Conservation (phyloP, 2,797 vertebrate genomes). For the Phrynocephalus forsythii region DNA sequence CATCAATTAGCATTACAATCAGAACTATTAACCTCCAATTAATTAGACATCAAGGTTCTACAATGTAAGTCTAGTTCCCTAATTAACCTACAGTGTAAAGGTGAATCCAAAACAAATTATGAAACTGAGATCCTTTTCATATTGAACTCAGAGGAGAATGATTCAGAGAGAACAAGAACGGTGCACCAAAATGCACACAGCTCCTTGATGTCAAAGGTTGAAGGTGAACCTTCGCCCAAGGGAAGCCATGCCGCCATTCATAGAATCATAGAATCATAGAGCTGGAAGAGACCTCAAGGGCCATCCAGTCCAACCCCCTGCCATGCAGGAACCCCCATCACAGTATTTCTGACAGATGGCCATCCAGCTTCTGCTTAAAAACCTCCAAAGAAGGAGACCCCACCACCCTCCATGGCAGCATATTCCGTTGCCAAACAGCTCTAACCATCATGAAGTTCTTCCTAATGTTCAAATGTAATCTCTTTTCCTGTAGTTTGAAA, state of each 20-base stretch:
- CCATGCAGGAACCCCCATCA: no score
- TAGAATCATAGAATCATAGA: no score
- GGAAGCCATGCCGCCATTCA: accelerated
- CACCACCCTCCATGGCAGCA: no score
- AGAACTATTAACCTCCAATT: slow-evolving; percentile 71
- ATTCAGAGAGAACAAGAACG: slow-evolving; percentile 33
- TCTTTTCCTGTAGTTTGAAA: no score
- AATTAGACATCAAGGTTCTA: slow-evolving; percentile 58
- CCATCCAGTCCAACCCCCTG: no score
- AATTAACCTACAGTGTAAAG: slow-evolving; percentile 65
- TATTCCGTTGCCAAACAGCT: no score
- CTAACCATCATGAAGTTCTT: no score
- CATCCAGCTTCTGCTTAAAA: no score
- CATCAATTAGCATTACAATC: slow-evolving; percentile 51
- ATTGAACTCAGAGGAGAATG: background rate
- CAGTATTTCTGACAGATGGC: no score
- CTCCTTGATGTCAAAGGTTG: background rate
- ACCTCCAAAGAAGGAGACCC: no score
- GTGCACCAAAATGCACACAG: background rate
- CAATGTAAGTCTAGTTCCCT: slow-evolving; percentile 56
- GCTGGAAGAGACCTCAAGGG: no score
- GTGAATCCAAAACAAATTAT: slow-evolving; percentile 59
- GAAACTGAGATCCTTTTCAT: slow-evolving; percentile 18
- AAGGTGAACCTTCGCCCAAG: background rate
- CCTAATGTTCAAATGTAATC: no score